Conservation (phyloP, 1,140 invertebrate species). For the Cyclina sinensis region DNA sequence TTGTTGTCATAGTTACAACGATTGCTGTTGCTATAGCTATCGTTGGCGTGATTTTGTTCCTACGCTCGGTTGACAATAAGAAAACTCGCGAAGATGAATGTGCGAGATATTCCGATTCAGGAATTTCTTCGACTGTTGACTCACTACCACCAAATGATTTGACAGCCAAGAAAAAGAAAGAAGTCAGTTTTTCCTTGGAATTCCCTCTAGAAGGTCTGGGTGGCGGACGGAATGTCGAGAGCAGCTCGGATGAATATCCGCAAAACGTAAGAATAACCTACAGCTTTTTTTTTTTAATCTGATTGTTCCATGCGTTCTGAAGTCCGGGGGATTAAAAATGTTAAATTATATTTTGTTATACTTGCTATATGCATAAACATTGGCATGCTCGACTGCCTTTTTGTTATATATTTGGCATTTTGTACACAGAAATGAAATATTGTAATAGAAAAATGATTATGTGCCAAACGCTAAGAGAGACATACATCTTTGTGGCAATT, state of each 20-base stretch:
- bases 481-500: no score
- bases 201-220: slow-evolving; percentile 44
- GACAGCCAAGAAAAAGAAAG: slow-evolving; percentile 53
- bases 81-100: slow-evolving; percentile 28
- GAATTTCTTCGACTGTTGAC: slow-evolving; percentile 48
- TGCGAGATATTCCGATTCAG: slow-evolving; percentile 50
- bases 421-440: no score
- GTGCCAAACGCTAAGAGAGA: no score
- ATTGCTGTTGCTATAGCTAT: slow-evolving; percentile 60
- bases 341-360: no score
- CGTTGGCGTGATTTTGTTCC: slow-evolving; percentile 52
- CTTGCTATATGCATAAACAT: no score
- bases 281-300: no score
- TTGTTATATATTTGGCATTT: no score
- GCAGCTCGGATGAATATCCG: slow-evolving; percentile 33
- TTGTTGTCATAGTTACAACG: slow-evolving; percentile 65
- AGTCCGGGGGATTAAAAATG: no score
- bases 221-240: slow-evolving; percentile 43
- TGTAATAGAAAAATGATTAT: no score
- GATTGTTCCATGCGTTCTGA: no score
- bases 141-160: slow-evolving; percentile 27
- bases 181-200: slow-evolving; percentile 63
- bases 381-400: no score
- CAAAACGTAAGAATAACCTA: slow-evolving; percentile 53
- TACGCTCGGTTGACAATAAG: slow-evolving; percentile 42